These are phyloP conservation scores for Callimorpha dominula DNA, from an alignment of 2,888 invertebrate genomes.

Conservation along the genomic window DNA sequence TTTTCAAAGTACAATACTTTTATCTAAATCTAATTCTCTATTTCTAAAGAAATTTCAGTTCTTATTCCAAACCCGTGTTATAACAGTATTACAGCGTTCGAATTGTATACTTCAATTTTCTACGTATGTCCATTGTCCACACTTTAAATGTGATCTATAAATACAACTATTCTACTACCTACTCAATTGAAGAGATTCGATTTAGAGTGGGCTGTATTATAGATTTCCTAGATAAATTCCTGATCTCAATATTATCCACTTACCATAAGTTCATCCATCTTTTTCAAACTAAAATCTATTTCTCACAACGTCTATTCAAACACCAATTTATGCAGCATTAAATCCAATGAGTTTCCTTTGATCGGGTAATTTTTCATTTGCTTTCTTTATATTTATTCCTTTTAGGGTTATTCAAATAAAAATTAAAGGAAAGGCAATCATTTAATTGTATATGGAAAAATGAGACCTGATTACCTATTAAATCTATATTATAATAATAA, in stretches of 20 bases:
- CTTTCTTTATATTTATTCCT: neutral
- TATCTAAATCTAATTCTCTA: too few species aligned
- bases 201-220: neutral
- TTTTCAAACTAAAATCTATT: conserved; percentile 3
- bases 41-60: too few species aligned
- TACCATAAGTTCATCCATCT: neutral
- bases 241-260: neutral
- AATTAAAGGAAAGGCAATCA: too few species aligned
- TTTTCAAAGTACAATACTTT: too few species aligned
- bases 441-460: too few species aligned
- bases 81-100: too few species aligned
- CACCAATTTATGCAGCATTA: neutral
- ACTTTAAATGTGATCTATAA: neutral
- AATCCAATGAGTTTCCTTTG: neutral
- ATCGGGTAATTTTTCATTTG: neutral
- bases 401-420: too few species aligned
- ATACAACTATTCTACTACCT: neutral
- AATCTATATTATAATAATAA: too few species aligned
- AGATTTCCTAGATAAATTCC: neutral
- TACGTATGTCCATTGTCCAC: too few species aligned
- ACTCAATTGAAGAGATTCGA: conserved; percentile 1
- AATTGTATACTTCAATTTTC: too few species aligned
- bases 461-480: too few species aligned
- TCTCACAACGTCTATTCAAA: neutral
- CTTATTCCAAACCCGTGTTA: too few species aligned